Evolutionary conservation across 2,888 invertebrate species (phyloP).

Genomic region (Patella caerulea): DNA sequence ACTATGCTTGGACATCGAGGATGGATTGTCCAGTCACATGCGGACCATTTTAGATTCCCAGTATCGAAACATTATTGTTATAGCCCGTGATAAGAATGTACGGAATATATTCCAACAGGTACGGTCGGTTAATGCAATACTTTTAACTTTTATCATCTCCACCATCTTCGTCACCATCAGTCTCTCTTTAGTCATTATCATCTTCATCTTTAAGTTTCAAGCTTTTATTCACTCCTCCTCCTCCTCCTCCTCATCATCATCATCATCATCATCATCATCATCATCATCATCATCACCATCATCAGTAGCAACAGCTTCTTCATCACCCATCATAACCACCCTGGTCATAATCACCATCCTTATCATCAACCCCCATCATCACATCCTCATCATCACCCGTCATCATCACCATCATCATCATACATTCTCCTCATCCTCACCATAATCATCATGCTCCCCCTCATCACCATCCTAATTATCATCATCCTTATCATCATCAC

Average conservation of each 20-base stretch:
- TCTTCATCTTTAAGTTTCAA: background rate
- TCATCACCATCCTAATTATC: no score
- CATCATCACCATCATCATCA: no score
- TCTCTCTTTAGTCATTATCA: background rate
- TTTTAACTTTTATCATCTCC: background rate
- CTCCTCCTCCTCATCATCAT: background rate
- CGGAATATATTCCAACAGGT: slow-evolving; percentile 17
- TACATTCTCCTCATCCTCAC: no score
- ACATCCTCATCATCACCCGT: no score
- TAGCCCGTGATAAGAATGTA: background rate
- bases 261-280: background rate
- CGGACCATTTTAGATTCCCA: slow-evolving; percentile 2
- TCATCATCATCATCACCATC: background rate
- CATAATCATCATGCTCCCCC: no score
- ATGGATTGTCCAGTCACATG: background rate
- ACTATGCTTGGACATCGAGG: background rate
- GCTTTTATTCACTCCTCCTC: background rate
- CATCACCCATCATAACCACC: no score
- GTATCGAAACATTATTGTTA: slow-evolving; percentile 6
- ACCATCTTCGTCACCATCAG: background rate
- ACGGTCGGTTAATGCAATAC: background rate
- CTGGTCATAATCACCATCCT: no score
- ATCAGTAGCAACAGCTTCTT: background rate
- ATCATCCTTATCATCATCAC: no score
- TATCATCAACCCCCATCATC: no score